These are phyloP conservation scores for Galbula dea DNA, from an alignment of 2,113 vertebrate genomes.

Conservation along the genomic window DNA sequence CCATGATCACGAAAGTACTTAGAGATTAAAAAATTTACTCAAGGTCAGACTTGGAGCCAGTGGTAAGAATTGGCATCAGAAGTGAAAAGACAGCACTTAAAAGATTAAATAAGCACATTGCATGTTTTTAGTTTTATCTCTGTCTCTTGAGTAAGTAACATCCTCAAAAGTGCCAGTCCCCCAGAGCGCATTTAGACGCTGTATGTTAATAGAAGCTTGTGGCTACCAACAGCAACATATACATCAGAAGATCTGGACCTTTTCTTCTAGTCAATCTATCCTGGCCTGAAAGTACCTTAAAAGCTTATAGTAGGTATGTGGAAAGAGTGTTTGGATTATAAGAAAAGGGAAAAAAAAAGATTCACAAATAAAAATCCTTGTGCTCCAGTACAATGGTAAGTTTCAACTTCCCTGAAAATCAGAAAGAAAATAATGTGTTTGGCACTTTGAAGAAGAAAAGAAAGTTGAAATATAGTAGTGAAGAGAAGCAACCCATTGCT, in stretches of 20 bases:
- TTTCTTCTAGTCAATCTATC: not conserved
- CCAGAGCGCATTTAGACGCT: not conserved
- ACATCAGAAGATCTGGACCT: not conserved
- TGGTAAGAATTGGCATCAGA: not conserved
- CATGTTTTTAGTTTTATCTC: not conserved
- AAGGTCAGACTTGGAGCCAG: not conserved
- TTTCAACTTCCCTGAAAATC: not conserved
- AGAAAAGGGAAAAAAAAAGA: not conserved
- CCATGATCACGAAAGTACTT: not conserved
- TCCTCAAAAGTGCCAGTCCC: not conserved
- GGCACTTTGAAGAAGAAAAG: not conserved
- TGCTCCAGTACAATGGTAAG: not conserved
- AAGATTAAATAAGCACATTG: not conserved
- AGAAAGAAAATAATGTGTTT: not conserved
- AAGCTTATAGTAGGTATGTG: not conserved
- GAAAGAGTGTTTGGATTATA: not conserved
- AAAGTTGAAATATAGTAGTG: not conserved
- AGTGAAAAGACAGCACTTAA: not conserved
- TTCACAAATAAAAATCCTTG: fast-evolving
- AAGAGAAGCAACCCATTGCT: not conserved
- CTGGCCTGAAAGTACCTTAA: not conserved
- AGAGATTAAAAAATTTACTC: not conserved
- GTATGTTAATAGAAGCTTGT: not conserved
- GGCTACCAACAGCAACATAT: not conserved
- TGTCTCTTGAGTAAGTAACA: not conserved